A percentile compares a stretch with the other conserved stretches of the same genome.
phyloP scores from a whole-genome alignment of 2,797 vertebrate genomes.

The Gila robusta region DNA sequence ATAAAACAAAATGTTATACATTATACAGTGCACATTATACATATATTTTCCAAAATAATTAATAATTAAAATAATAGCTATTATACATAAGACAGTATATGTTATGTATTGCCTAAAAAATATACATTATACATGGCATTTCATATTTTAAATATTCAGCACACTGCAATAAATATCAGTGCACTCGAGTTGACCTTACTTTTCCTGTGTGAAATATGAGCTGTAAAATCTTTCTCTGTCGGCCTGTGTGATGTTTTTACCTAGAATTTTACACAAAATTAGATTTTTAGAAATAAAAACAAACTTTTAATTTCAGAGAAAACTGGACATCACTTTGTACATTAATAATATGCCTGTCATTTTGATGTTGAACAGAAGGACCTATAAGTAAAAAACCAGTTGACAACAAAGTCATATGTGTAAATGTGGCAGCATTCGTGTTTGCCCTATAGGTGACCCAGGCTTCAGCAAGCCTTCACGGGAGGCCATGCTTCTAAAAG shows the following conservation, averaged over 20 bases:
- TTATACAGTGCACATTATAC: not conserved
- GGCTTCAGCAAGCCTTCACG: conserved; percentile 27
- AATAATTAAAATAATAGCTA: not conserved
- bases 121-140: not conserved
- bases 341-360: not conserved
- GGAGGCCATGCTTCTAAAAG: conserved; percentile 38
- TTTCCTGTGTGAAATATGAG: not conserved
- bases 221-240: not conserved
- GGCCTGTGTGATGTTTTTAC: not conserved
- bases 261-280: not conserved
- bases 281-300: not conserved
- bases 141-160: not conserved
- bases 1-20: not conserved
- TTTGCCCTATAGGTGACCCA: conserved; percentile 32
- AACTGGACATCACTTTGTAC: not conserved
- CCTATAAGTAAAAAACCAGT: not conserved
- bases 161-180: not conserved
- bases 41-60: not conserved
- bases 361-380: not conserved
- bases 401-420: not conserved
- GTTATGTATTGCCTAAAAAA: not conserved
- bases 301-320: not conserved
- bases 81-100: not conserved
- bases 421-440: conserved; percentile 4
- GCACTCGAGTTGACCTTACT: not conserved